Evolutionary conservation across 2,797 vertebrate species (phyloP).

Genomic region (Argya squamiceps): DNA sequence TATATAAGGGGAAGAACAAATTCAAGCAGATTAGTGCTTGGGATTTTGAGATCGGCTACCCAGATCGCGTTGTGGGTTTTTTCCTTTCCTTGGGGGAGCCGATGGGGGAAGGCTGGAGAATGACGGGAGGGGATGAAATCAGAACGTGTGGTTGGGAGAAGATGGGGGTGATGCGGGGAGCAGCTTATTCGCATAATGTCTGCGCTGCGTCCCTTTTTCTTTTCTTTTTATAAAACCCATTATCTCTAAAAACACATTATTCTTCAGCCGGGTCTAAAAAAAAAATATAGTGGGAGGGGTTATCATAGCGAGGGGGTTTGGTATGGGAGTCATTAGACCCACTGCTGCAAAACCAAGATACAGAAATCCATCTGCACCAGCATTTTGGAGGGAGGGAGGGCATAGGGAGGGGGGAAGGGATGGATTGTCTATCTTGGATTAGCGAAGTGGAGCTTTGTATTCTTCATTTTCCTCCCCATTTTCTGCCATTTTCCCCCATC

Average conservation of each 20-base stretch:
- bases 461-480: constrained; percentile 64
- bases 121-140: constrained; percentile 57
- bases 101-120: constrained; percentile 59
- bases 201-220: constrained; percentile 66
- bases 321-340: constrained; percentile 80
- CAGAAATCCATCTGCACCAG: constrained; percentile 79
- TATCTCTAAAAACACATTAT: constrained; percentile 85
- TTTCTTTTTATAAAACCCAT: constrained; percentile 77
- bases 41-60: constrained; percentile 80
- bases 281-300: constrained; percentile 75
- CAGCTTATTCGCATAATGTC: constrained; percentile 77
- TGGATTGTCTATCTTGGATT: constrained; percentile 75
- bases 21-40: constrained; percentile 79
- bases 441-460: constrained; percentile 67
- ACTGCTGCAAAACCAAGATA: constrained; percentile 86
- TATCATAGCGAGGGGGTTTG: constrained; percentile 78
- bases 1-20: constrained; percentile 81
- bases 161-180: constrained; percentile 74
- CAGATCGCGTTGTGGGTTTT: constrained; percentile 74
- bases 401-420: constrained; percentile 66
- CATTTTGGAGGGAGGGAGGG: constrained; percentile 73
- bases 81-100: constrained; percentile 72
- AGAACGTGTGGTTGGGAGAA: constrained; percentile 56
- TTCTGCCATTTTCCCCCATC: constrained; percentile 44
- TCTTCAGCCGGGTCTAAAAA: constrained; percentile 72